Percentiles rank a stretch among this genome's conserved stretches.
phyloP scores from a whole-genome alignment of 2,888 invertebrate genomes.

The Cremastobaeus sp. region DNA sequence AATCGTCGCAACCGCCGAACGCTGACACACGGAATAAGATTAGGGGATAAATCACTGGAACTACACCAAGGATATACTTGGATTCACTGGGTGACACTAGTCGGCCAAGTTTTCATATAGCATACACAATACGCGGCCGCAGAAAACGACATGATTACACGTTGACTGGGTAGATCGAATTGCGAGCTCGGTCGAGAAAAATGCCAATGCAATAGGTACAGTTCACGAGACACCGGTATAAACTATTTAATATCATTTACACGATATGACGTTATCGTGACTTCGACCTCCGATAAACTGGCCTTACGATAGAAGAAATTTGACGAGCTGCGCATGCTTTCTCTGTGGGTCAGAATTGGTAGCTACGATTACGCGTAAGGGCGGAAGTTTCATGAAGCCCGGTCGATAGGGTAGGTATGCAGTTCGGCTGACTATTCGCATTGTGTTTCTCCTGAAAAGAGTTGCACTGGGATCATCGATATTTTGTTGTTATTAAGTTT shows the following conservation, averaged over 20 bases:
- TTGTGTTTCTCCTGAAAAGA: slow-evolving; percentile 12
- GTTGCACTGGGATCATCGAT: slow-evolving; percentile 40
- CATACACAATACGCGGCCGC: slow-evolving; percentile 1
- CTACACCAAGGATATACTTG: slow-evolving; percentile 28
- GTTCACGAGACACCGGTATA: slow-evolving; percentile 63
- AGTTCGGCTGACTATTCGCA: slow-evolving; percentile 36
- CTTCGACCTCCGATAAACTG: slow-evolving; percentile 77
- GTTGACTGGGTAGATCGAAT: background rate
- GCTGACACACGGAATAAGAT: slow-evolving; percentile 3
- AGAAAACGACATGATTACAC: slow-evolving; percentile 4
- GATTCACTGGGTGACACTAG: slow-evolving; percentile 52
- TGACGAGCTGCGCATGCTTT: slow-evolving; percentile 71
- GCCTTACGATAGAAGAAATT: slow-evolving; percentile 69
- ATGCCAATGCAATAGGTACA: slow-evolving; percentile 56
- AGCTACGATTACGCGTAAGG: slow-evolving; percentile 59
- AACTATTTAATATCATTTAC: slow-evolving; percentile 57
- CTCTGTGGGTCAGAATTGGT: slow-evolving; percentile 54
- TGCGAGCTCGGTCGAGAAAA: slow-evolving; percentile 36
- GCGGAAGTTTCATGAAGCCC: slow-evolving; percentile 61
- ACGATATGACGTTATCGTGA: slow-evolving; percentile 70
- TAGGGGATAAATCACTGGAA: slow-evolving; percentile 29
- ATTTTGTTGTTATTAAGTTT: too few species aligned
- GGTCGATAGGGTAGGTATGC: slow-evolving; percentile 73
- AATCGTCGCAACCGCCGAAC: too few species aligned
- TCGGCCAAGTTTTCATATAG: slow-evolving; percentile 15